Percentiles rank a stretch among this genome's conserved stretches.
These are phyloP conservation scores for Nasonia longicornis DNA, from an alignment of 1,140 invertebrate genomes.

Conservation along the genomic window DNA sequence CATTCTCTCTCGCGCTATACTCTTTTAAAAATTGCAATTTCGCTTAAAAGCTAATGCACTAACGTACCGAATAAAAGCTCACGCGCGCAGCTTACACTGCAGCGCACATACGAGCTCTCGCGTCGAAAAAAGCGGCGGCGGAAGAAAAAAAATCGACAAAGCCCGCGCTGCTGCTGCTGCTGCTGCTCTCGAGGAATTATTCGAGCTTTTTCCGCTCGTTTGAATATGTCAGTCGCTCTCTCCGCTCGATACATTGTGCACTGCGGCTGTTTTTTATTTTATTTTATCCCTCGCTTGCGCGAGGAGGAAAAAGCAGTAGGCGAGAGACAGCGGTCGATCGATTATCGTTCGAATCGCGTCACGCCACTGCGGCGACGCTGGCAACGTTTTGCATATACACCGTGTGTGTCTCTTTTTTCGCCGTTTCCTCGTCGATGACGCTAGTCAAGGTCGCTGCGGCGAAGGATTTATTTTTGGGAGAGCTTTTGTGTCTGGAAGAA, in stretches of 20 bases:
- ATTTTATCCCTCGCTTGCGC: constrained; percentile 1
- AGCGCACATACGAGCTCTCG: neutral
- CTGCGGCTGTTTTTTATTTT: constrained; percentile 11
- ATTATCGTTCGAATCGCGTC: constrained; percentile 30
- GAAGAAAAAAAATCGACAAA: constrained; percentile 1
- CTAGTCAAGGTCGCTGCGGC: neutral
- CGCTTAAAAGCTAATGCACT: constrained; percentile 11
- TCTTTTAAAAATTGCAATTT: constrained; percentile 13
- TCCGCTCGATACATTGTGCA: constrained; percentile 13
- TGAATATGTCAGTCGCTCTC: constrained; percentile 27
- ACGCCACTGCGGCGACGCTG: neutral
- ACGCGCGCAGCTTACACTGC: neutral
- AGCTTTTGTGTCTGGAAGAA: neutral
- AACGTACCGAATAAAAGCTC: constrained; percentile 20
- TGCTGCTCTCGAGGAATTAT: constrained; percentile 24
- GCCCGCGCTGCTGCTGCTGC: neutral
- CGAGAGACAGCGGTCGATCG: constrained; percentile 19
- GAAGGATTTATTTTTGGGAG: neutral
- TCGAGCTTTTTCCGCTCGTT: constrained; percentile 34
- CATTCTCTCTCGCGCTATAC: neutral
- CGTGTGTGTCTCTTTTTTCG: neutral
- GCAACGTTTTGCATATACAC: neutral
- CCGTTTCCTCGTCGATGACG: neutral
- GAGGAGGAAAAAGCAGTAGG: constrained; percentile 2
- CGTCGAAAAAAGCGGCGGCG: neutral